Base-by-base conservation (phyloP, 2,113 vertebrate genomes). In the Potamarius usumacintae region DNA sequence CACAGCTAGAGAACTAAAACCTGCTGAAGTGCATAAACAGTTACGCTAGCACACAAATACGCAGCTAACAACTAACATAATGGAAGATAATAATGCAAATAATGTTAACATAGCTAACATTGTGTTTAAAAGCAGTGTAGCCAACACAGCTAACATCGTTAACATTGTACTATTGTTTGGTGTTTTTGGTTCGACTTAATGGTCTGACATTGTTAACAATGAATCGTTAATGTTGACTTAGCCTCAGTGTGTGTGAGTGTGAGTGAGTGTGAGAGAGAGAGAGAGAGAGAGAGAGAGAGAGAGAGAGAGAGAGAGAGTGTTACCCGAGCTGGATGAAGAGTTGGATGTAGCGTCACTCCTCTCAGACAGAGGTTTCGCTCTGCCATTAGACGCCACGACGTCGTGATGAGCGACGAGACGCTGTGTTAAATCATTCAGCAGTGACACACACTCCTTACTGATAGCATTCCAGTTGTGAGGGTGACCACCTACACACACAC, bases 381-480 rank as follows among this genome's bases (percentile, higher is more conserved):
- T 95, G 87, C 98, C 98, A 60, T 99, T 99, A 25, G 95, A 96
- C 77, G 97, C 96, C 76, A 97, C 95, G 12, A 95, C 96, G 88
- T 99, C 98, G 74, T 99, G 97, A 89, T 97, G 96, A 22, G 92
- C 79, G 1, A 97, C 89, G 62, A 99, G 95, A 87, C 96, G 96
- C 90, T 96, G 97, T 34, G 97, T 98, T 90, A 99, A 95, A 88
- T 97, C 96, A 57, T 90, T 93, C 83, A 99, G 91, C 87, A 99
- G 94, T 86, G 91, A 96, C 92, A 99, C 91, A 89, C 98, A 99
- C 91, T 98, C 98, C 84, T 92, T 94, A 82, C 96, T 98, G 92
- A 99, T 96, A 0, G 97, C 96, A 34, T 96, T 96, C 98, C 98
- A 99, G 90, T 97, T 98, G 90, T 99, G 96, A 1, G 98, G 96